phyloP scores from a whole-genome alignment of 2,797 vertebrate species.

The Thripadectes ignobilis region DNA sequence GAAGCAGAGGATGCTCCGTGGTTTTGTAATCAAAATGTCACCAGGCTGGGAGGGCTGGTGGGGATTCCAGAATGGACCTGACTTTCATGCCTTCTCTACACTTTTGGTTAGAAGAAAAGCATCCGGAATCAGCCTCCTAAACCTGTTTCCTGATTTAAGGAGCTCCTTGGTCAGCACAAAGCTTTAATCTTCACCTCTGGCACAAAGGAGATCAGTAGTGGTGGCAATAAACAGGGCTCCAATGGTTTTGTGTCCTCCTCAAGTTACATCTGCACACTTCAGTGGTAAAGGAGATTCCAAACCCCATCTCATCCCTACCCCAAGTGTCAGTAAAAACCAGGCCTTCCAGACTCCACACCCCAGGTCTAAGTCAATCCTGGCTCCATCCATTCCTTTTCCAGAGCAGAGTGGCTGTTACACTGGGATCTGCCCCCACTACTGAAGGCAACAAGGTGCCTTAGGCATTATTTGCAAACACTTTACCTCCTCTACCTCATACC shows the following conservation, averaged over 20 bases:
- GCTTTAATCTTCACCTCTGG: background rate
- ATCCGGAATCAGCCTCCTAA: background rate
- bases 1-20: background rate
- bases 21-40: background rate
- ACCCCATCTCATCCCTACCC: background rate
- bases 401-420: background rate
- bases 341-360: background rate
- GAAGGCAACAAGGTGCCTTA: background rate
- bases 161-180: background rate
- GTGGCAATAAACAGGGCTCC: background rate
- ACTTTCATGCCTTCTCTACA: background rate
- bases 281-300: background rate
- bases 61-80: background rate
- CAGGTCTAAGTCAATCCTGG: background rate
- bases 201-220: background rate
- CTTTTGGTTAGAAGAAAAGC: background rate
- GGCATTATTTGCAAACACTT: background rate
- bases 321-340: background rate
- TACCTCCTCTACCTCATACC: background rate
- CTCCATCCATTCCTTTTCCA: background rate
- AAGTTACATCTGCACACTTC: background rate
- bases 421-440: fast-evolving
- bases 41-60: background rate
- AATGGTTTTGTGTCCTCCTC: background rate
- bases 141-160: background rate